A percentile compares a stretch with the other conserved stretches of the same genome.
phyloP scores from a whole-genome alignment of 2,113 vertebrate species.

The Picathartes gymnocephalus region DNA sequence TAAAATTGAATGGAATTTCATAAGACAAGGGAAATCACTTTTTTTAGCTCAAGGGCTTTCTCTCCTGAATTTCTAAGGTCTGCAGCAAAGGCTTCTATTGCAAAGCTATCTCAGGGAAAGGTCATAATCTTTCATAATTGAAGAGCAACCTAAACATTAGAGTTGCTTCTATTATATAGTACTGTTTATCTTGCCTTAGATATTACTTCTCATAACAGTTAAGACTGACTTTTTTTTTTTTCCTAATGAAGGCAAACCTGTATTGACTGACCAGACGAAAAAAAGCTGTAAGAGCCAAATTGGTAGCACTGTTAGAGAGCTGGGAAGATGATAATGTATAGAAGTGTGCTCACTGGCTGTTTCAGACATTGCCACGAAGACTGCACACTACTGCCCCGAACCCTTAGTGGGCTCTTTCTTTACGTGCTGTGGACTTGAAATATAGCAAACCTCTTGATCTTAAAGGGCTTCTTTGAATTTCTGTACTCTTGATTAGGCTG shows the following conservation, averaged over 20 bases:
- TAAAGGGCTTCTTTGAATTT: neutral
- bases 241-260: neutral
- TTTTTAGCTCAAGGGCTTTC: neutral
- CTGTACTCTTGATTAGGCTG: neutral
- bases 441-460: neutral
- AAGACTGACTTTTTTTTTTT: neutral
- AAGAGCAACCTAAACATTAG: neutral
- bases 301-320: neutral
- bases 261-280: neutral
- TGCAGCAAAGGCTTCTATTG: neutral
- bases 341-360: neutral
- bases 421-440: neutral
- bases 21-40: neutral
- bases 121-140: neutral
- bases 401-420: neutral
- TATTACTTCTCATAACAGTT: neutral
- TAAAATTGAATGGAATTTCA: neutral
- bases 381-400: neutral
- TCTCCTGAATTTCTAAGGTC: neutral
- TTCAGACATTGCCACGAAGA: neutral
- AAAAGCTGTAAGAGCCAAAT: neutral
- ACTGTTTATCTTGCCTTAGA: neutral
- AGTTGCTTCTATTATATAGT: neutral
- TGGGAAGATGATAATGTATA: neutral
- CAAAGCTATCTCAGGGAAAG: neutral